phyloP scores from a whole-genome alignment of 2,888 invertebrate genomes.

The Morpho helenor region DNA sequence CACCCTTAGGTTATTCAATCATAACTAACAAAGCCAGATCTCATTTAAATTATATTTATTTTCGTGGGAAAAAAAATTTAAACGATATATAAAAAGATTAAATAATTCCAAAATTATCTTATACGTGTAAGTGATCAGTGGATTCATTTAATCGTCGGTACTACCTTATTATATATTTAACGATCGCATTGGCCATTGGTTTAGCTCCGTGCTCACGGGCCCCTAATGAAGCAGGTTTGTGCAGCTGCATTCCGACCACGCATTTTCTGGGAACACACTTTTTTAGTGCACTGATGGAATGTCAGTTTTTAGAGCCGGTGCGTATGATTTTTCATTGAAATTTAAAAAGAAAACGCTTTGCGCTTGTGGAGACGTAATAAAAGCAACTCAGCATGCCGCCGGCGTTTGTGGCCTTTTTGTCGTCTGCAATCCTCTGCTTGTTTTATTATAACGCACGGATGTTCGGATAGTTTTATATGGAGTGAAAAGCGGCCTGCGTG shows the following conservation, averaged over 20 bases:
- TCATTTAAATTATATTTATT: too few relatives aligned
- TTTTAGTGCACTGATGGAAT: slow-evolving; percentile 60
- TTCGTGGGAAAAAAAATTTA: too few relatives aligned
- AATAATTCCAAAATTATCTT: too few relatives aligned
- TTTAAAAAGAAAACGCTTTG: slow-evolving; percentile 55
- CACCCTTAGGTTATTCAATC: too few relatives aligned
- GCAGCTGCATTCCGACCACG: slow-evolving; percentile 57
- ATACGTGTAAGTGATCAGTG: too few relatives aligned
- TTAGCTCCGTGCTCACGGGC: slow-evolving; percentile 33
- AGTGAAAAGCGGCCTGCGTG: slow-evolving; percentile 18
- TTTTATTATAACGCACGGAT: slow-evolving; percentile 46
- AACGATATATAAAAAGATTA: too few relatives aligned
- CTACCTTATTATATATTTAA: not conserved
- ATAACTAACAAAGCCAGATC: too few relatives aligned
- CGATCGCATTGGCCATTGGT: not conserved
- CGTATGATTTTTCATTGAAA: slow-evolving; percentile 73
- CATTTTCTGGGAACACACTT: slow-evolving; percentile 67
- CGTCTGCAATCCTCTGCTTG: slow-evolving; percentile 49
- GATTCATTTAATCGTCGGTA: too few relatives aligned
- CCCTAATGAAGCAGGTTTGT: slow-evolving; percentile 55
- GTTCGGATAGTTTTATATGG: slow-evolving; percentile 24
- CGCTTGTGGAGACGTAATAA: slow-evolving; percentile 45
- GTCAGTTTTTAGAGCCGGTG: slow-evolving; percentile 54
- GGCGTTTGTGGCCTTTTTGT: slow-evolving; percentile 50
- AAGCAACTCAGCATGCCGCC: slow-evolving; percentile 47